Base-by-base conservation (phyloP, 2,888 invertebrate species). In the Adineta ricciae region DNA sequence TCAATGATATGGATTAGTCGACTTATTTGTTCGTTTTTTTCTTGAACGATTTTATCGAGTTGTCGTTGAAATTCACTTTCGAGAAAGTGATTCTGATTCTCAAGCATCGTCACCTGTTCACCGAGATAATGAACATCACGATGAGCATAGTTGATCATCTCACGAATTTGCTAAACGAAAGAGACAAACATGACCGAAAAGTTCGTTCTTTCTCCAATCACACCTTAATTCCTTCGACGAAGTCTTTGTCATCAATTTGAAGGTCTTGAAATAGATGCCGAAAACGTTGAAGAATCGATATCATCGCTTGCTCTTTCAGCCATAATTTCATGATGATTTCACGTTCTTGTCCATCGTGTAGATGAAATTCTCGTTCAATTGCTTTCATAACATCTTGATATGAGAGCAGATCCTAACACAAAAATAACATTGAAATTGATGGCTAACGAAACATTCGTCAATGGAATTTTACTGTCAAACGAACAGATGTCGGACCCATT, bases 81-180 rank as follows among this genome's bases (percentile, higher is more conserved):
- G 24, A 78, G 73, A 78, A 78, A 78, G 24, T 32, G 36, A 78
- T 78, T 78, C 41, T 78, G 73, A 41, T 78, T 41, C 41, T 78
- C 73, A 41, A 78, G 24, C 73, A 38, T 78, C 5, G 41, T 11
- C 0, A 38, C 24, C 14, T 78, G 36, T 78, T 78, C 73, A 41
- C 73, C 38, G n/a, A 78, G 73, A 78, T 78, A 78, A 78, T 78
- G 73, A 2, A 78, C 73, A 78, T 78, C 73, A 24, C 73, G 73
- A 41, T 78, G 2, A 41, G 38, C 36, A 78, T 41, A 78, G 9
- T 78, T 41, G 1, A 78, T 78, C 24, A 78, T 41, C 41, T 78
- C 73, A 78, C 73, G 73, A 9, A 78, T 78, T 41, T 41, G 21
- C 73, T 78, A 78, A 46, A 46, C 46, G 46, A 46, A 11, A 46